phyloP scores from a whole-genome alignment of 2,797 vertebrate genomes.

The Neopelma chrysocephalum region DNA sequence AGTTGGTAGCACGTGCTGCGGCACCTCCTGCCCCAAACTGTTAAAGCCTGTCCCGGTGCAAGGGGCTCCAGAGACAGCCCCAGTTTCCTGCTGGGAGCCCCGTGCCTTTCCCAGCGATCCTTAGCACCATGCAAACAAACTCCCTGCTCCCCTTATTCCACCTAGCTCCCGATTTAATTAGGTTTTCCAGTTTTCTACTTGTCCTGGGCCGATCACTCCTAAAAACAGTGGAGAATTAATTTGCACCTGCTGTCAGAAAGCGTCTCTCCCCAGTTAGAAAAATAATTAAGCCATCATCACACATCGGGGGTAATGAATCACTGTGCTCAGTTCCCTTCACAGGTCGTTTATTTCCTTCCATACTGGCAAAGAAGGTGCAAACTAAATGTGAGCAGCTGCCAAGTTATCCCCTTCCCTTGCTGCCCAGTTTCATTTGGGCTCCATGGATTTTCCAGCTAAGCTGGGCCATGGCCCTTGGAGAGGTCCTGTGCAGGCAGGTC shows the following conservation, averaged over 20 bases:
- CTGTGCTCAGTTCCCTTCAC: slow-evolving; percentile 73
- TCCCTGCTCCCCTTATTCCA: slow-evolving; percentile 79
- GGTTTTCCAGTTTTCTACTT: slow-evolving; percentile 78
- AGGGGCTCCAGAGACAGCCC: neutral
- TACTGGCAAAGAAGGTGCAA: slow-evolving; percentile 68
- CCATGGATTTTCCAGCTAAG: neutral
- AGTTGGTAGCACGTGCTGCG: fast-evolving
- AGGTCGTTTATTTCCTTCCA: slow-evolving; percentile 71
- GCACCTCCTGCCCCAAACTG: neutral
- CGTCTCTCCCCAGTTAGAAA: slow-evolving; percentile 77
- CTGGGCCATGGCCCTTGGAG: neutral
- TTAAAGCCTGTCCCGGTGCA: neutral
- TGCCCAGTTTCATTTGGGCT: neutral
- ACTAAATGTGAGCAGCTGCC: slow-evolving; percentile 65
- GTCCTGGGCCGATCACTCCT: slow-evolving; percentile 80
- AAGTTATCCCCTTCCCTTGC: neutral
- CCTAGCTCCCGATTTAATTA: slow-evolving; percentile 82
- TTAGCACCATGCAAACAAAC: slow-evolving; percentile 75
- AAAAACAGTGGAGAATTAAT: slow-evolving; percentile 81
- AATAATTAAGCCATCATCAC: slow-evolving; percentile 82
- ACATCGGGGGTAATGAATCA: slow-evolving; percentile 81
- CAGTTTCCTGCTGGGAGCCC: neutral
- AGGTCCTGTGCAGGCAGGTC: neutral
- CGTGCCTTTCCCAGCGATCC: slow-evolving; percentile 51
- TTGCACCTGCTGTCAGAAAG: slow-evolving; percentile 82